Evolutionary conservation across 2,797 vertebrate species (phyloP).

Genomic region (Echiichthys vipera): DNA sequence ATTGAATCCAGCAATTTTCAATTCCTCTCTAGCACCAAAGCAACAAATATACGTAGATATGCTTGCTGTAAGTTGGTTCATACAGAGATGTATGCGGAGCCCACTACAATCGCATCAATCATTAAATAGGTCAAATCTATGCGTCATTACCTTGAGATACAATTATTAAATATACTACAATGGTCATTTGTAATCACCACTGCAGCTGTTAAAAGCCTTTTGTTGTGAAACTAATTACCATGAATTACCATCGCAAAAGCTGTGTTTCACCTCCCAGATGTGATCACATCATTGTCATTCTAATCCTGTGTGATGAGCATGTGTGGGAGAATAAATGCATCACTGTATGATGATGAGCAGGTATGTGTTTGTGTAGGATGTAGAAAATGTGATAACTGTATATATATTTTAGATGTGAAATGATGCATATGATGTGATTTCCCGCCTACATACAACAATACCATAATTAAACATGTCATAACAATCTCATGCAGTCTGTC

Average conservation of each 20-base stretch:
- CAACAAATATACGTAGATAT: no score
- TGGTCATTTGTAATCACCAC: neutral
- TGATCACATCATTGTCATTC: slow-evolving; percentile 14
- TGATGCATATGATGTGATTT: slow-evolving; percentile 3
- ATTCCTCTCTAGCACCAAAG: no score
- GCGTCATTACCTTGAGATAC: neutral
- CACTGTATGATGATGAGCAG: neutral
- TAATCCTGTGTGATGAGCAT: slow-evolving; percentile 11
- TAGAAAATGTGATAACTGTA: slow-evolving; percentile 3
- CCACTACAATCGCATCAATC: no score
- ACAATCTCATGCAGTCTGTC: slow-evolving; percentile 10
- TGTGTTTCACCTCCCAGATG: slow-evolving; percentile 12
- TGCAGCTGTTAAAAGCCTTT: neutral
- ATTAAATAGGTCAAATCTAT: slow-evolving; percentile 6
- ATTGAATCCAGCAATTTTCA: no score
- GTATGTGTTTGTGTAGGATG: slow-evolving; percentile 17
- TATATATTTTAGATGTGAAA: slow-evolving; percentile 21
- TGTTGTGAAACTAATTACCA: slow-evolving; percentile 17
- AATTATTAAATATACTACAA: slow-evolving; percentile 12
- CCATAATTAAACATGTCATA: slow-evolving; percentile 17
- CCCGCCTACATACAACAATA: neutral
- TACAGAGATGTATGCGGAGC: no score
- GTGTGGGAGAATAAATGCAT: slow-evolving; percentile 25
- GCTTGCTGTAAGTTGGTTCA: no score
- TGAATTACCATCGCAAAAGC: slow-evolving; percentile 19